phyloP scores from a whole-genome alignment of 2,888 invertebrate species.

The Macrosoma leucophasiata region DNA sequence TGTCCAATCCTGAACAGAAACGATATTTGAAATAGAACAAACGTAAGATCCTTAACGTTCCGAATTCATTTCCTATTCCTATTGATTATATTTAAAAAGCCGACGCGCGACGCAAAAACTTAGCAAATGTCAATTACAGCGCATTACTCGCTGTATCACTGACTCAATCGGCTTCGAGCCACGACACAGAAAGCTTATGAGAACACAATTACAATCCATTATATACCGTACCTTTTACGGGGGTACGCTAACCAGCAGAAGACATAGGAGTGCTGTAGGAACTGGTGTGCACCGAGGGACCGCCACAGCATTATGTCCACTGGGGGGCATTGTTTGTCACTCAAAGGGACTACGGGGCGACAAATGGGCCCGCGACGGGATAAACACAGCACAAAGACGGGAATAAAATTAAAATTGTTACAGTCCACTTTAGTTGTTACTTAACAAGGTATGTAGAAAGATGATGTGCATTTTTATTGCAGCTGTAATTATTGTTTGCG shows the following conservation, averaged over 20 bases:
- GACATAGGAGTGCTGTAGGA: slow-evolving; percentile 21
- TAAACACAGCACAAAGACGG: slow-evolving; percentile 45
- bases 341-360: slow-evolving; percentile 61
- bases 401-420: slow-evolving; percentile 55
- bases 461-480: no score
- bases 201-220: slow-evolving; percentile 70
- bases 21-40: no score
- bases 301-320: slow-evolving; percentile 59
- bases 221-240: slow-evolving; percentile 63
- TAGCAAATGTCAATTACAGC: slow-evolving; percentile 59
- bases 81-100: no score
- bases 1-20: no score
- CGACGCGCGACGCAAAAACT: no score
- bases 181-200: slow-evolving; percentile 59
- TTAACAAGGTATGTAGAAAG: slow-evolving; percentile 18
- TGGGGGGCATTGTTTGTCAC: slow-evolving; percentile 65
- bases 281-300: slow-evolving; percentile 25
- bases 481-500: no score
- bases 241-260: slow-evolving; percentile 44
- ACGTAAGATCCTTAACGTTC: no score
- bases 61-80: no score
- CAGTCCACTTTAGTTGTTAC: slow-evolving; percentile 33
- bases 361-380: slow-evolving; percentile 63
- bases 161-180: slow-evolving; percentile 57
- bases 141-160: slow-evolving; percentile 49